Conservation (phyloP, 1,140 invertebrate genomes). For the Yoshiicerus persimilis region DNA sequence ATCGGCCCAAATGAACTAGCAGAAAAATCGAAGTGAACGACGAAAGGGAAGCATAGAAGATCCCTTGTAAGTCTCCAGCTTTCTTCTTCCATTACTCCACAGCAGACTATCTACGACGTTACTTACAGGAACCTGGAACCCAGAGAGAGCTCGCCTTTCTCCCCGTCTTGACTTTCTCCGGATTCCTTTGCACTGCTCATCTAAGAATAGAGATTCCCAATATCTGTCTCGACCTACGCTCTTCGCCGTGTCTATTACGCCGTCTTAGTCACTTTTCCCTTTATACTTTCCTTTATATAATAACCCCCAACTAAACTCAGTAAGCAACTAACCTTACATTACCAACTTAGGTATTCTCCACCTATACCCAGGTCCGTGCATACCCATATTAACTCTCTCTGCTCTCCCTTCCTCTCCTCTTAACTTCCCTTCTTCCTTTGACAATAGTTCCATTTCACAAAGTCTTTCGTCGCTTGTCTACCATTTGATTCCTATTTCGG, state of each 20-base stretch:
- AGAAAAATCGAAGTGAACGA: constrained; percentile 36
- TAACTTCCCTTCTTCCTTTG: neutral
- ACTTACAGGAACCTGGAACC: neutral
- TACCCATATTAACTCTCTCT: neutral
- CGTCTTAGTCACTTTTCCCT: neutral
- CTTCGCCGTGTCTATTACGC: neutral
- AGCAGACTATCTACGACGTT: neutral
- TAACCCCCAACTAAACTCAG: neutral
- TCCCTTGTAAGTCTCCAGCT: neutral
- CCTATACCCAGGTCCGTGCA: neutral
- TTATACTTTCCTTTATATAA: neutral
- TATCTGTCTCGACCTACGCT: neutral
- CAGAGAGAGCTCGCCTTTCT: neutral
- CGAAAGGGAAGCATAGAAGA: neutral
- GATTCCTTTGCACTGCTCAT: neutral
- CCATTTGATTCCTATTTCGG: neutral
- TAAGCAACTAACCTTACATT: neutral
- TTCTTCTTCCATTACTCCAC: constrained; percentile 16
- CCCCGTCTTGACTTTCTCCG: neutral
- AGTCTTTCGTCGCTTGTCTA: neutral
- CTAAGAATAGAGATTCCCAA: neutral
- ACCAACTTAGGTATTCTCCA: neutral
- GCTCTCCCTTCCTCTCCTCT: neutral
- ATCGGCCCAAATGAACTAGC: constrained; percentile 33
- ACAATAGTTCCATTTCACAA: neutral